phyloP scores from a whole-genome alignment of 2,888 invertebrate genomes.

The Drosophila merina region DNA sequence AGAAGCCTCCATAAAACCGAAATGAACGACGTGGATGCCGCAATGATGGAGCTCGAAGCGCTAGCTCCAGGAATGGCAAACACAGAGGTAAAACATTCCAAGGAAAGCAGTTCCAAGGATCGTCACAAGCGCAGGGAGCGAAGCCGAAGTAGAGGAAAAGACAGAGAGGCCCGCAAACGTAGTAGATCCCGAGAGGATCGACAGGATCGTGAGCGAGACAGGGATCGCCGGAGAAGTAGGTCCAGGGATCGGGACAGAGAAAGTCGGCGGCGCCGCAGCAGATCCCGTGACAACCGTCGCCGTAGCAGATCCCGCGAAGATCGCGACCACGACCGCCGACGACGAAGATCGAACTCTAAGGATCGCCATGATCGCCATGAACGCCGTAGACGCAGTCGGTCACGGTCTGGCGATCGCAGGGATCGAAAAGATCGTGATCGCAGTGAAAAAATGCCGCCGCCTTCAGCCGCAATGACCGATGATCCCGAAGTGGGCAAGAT shows the following conservation, averaged over 20 bases:
- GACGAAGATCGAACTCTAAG: constrained; percentile 55
- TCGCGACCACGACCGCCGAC: constrained; percentile 51
- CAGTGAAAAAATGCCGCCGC: constrained; percentile 79
- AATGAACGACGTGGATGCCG: constrained; percentile 87
- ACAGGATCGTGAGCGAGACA: constrained; percentile 16
- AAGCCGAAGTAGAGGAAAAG: constrained; percentile 27
- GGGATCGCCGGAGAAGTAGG: constrained; percentile 24
- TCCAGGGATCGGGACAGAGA: constrained; percentile 43
- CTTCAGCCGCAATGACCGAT: constrained; percentile 85
- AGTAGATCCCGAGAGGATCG: constrained; percentile 43
- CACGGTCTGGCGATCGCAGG: constrained; percentile 50
- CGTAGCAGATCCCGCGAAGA: constrained; percentile 50
- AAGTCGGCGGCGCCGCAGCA: constrained; percentile 29
- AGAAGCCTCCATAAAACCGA: constrained; percentile 64
- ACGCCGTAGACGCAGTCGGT: constrained; percentile 52
- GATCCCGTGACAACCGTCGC: constrained; percentile 36
- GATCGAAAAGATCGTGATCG: constrained; percentile 65
- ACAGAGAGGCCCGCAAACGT: background rate
- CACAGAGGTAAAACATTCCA: constrained; percentile 40
- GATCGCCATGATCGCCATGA: constrained; percentile 49
- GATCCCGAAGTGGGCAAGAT: constrained; percentile 93
- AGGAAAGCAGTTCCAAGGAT: constrained; percentile 51
- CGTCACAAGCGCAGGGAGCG: constrained; percentile 50
- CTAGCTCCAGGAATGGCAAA: constrained; percentile 86
- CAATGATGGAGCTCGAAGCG: constrained; percentile 94